A percentile compares a stretch with the other conserved stretches of the same genome.
Conservation (phyloP, 2,888 invertebrate genomes). For the Drosophila infuscata region DNA sequence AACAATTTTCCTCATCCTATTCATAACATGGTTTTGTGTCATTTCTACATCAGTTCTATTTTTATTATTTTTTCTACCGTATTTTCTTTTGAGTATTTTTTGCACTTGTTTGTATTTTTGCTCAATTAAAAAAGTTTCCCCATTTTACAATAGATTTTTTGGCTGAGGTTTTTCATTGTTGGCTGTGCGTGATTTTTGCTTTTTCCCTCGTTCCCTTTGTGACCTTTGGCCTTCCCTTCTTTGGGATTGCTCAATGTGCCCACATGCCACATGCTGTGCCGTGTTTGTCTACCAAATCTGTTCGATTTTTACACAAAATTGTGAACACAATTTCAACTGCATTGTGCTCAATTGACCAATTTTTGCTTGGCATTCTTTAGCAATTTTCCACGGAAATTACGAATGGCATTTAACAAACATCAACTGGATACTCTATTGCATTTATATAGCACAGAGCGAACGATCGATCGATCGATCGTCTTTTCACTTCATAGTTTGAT, state of each 20-base stretch:
- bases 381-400: constrained; percentile 73
- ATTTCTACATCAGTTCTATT: constrained; percentile 11
- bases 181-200: constrained; percentile 68
- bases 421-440: constrained; percentile 24
- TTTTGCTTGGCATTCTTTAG: constrained; percentile 57
- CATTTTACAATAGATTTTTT: constrained; percentile 11
- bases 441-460: neutral
- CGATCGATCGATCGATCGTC: constrained; percentile 31
- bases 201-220: constrained; percentile 40
- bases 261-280: constrained; percentile 75
- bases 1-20: constrained; percentile 38
- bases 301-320: constrained; percentile 33
- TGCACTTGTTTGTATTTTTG: constrained; percentile 79
- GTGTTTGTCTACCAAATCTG: constrained; percentile 39
- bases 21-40: constrained; percentile 21
- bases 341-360: constrained; percentile 54
- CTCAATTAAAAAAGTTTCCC: constrained; percentile 74
- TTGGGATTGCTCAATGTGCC: constrained; percentile 67
- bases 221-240: constrained; percentile 56
- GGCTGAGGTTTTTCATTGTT: constrained; percentile 49
- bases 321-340: constrained; percentile 51
- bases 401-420: constrained; percentile 46
- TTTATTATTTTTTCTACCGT: constrained; percentile 7
- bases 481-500: constrained; percentile 16
- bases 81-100: constrained; percentile 53